A percentile compares a stretch with the other conserved stretches of the same genome.
phyloP scores from a whole-genome alignment of 2,113 vertebrate species.

The Caloenas nicobarica region DNA sequence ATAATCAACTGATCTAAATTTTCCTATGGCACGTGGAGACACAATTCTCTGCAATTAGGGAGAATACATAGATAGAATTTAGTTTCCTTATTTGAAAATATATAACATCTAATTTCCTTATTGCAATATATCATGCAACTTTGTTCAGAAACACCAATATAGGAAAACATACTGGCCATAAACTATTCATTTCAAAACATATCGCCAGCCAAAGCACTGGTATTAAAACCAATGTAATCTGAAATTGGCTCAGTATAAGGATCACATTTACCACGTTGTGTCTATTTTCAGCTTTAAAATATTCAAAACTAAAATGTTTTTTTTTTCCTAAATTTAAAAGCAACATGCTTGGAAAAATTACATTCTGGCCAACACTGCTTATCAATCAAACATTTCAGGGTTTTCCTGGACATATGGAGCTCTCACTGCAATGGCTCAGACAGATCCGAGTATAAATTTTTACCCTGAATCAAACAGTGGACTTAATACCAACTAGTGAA shows the following conservation, averaged over 20 bases:
- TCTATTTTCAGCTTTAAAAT: background rate
- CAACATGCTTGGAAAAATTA: background rate
- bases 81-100: background rate
- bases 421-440: background rate
- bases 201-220: background rate
- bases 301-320: background rate
- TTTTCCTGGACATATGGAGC: background rate
- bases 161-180: background rate
- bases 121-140: background rate
- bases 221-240: background rate
- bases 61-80: background rate
- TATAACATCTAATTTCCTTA: background rate
- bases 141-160: background rate
- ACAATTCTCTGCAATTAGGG: background rate
- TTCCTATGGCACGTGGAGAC: background rate
- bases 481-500: background rate
- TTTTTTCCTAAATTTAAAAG: constrained; percentile 5
- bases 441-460: background rate
- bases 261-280: background rate
- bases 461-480: background rate
- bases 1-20: background rate
- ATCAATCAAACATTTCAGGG: background rate
- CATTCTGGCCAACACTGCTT: background rate
- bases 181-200: constrained; percentile 1
- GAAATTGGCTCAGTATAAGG: background rate